phyloP scores from a whole-genome alignment of 1,140 invertebrate genomes.

The Drosophila sp. region DNA sequence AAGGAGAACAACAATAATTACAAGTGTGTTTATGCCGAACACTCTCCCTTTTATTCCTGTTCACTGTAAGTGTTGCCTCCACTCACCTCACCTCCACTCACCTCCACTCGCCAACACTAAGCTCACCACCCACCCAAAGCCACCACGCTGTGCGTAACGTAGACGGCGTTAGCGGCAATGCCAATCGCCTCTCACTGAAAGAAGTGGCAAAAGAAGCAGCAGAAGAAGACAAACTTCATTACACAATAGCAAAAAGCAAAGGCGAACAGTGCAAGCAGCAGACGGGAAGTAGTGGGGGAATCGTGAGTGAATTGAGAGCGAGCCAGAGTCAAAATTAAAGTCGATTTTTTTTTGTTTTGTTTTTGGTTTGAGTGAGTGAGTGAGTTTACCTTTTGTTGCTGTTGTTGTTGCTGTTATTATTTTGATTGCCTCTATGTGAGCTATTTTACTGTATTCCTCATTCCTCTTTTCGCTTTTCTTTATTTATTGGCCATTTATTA shows the following conservation, averaged over 20 bases:
- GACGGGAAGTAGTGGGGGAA: not conserved
- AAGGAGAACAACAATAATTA: conserved; percentile 57
- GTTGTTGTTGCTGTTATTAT: conserved; percentile 43
- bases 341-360: too few relatives aligned
- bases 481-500: conserved; percentile 13
- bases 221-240: conserved; percentile 62
- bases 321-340: conserved; percentile 24
- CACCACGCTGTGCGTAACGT: not conserved
- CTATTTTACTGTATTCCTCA: conserved; percentile 44
- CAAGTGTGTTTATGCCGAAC: conserved; percentile 67
- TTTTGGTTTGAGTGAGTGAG: conserved; percentile 5
- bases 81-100: too few relatives aligned
- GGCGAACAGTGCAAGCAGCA: not conserved
- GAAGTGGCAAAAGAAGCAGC: not conserved
- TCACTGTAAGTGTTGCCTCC: too few relatives aligned
- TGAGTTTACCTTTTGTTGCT: conserved; percentile 54
- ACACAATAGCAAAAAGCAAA: conserved; percentile 59
- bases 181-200: not conserved
- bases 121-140: too few relatives aligned
- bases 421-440: conserved; percentile 52
- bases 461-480: conserved; percentile 13
- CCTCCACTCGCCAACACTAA: too few relatives aligned
- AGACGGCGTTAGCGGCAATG: conserved; percentile 21
- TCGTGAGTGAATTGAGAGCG: not conserved
- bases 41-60: too few relatives aligned